Evolutionary conservation across 2,113 vertebrate species (phyloP).

Genomic region (Trogon surrucura): DNA sequence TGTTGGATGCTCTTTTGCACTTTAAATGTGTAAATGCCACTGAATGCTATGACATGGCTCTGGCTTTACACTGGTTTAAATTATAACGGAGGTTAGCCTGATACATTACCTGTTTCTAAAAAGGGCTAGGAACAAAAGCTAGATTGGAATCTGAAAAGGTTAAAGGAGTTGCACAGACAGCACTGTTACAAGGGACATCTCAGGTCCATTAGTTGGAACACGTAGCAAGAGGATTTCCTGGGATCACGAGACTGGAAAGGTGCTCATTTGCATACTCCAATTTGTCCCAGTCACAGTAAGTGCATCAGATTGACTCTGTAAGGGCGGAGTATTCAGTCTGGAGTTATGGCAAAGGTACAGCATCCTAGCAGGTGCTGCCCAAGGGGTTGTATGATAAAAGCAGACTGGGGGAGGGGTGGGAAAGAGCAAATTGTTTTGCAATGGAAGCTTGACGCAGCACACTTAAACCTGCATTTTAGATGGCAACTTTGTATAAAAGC

Average conservation of each 20-base stretch:
- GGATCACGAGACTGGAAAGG: constrained; percentile 22
- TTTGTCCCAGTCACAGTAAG: constrained; percentile 10
- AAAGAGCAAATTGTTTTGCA: constrained; percentile 66
- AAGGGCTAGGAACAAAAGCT: constrained; percentile 23
- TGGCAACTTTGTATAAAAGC: constrained; percentile 36
- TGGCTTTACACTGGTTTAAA: constrained; percentile 11
- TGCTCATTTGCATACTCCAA: constrained; percentile 32
- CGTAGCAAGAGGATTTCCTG: constrained; percentile 15
- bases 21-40: constrained; percentile 38
- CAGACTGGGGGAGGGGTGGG: not conserved
- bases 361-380: not conserved
- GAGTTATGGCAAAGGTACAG: not conserved
- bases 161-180: constrained; percentile 34
- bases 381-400: constrained; percentile 20
- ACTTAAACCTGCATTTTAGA: constrained; percentile 63
- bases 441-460: constrained; percentile 40
- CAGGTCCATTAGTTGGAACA: constrained; percentile 30
- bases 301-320: not conserved
- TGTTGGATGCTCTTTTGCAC: constrained; percentile 16
- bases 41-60: not conserved
- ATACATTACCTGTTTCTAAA: not conserved
- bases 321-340: constrained; percentile 31
- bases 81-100: constrained; percentile 14
- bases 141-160: constrained; percentile 50
- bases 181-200: constrained; percentile 9